Base-by-base conservation (phyloP, 1,140 invertebrate species). In the Drosophila fuyamai region DNA sequence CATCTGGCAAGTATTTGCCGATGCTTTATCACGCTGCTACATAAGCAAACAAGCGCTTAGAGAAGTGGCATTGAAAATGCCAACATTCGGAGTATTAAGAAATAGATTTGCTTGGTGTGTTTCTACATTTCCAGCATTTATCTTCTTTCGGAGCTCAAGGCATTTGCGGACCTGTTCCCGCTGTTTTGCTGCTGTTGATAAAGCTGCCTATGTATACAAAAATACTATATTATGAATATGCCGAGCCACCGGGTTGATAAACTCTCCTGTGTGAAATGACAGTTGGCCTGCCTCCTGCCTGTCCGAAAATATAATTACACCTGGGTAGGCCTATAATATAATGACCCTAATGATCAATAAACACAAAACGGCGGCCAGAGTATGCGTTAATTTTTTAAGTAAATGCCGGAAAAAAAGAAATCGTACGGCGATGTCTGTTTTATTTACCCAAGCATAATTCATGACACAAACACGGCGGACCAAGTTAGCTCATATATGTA, bases 261-360 rank as follows among this genome's bases (percentile, higher is more conserved):
- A 88, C 79, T 80, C 75, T 60, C 36, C 53, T 63, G 58, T 88
- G 83, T 83, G 83, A 88, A 88, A 67, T 72, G 80, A 77, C 83
- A 89, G 73, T 80, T 88, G 81, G 68, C 32, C n/a, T 41, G 55
- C 12, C 36, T 27, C 12, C 36, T 27, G 55, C 41, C 16, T 35
- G 36, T 38, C 53, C 40, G 55, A 78, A 78, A 71, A 63, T 78
- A 78, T 63, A 62, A 62, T 60, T 62, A 78, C 58, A 63, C 35
- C 53, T 10, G 23, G 13, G 32, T 44, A 8, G 47, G 44, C 58
- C 65, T 27, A 51, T 43, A 55, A 48, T 54, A 71, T 81, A 85
- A 79, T 76, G 79, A 83, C 83, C 83, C 79, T 84, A 88, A 83
- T 88, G 84, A 86, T 86, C 82, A 83, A 83, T 88, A 89, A 76